A percentile compares a stretch with the other conserved stretches of the same genome.
Evolutionary conservation across 1,140 invertebrate species (phyloP).

Genomic region (Teleopsis dalmanni): DNA sequence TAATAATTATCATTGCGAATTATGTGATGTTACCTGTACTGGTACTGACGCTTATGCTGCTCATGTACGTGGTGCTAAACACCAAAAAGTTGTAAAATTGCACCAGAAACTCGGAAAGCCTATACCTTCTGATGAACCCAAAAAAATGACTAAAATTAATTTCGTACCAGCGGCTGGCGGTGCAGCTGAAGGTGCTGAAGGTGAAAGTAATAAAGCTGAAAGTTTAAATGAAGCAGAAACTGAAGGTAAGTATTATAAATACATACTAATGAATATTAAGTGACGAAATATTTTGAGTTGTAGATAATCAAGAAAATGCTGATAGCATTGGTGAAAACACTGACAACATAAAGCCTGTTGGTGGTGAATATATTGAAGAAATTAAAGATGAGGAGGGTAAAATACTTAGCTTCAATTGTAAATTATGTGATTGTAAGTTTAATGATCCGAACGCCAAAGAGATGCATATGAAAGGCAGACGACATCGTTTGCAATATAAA

Average conservation of each 20-base stretch:
- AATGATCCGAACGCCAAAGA: slow-evolving; percentile 99
- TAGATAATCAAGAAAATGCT: slow-evolving; percentile 49
- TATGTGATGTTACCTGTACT: slow-evolving; percentile 97
- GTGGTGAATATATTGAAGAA: slow-evolving; percentile 97
- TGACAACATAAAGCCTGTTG: slow-evolving; percentile 88
- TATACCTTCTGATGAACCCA: slow-evolving; percentile 91
- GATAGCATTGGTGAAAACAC: slow-evolving; percentile 52
- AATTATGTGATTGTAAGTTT: slow-evolving; percentile 97
- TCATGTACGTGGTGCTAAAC: slow-evolving; percentile 94
- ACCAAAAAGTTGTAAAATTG: slow-evolving; percentile 94
- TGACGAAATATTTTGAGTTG: background rate
- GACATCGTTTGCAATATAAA: slow-evolving; percentile 95
- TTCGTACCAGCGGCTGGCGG: slow-evolving; percentile 75
- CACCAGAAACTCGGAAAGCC: slow-evolving; percentile 96
- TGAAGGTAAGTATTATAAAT: background rate
- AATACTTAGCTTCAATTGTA: slow-evolving; percentile 93
- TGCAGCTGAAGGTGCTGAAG: slow-evolving; percentile 16
- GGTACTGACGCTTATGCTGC: slow-evolving; percentile 96
- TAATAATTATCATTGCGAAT: slow-evolving; percentile 73
- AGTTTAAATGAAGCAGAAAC: slow-evolving; percentile 21
- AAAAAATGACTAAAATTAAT: slow-evolving; percentile 79
- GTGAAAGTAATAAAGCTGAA: slow-evolving; percentile 9
- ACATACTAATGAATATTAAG: background rate
- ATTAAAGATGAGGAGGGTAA: slow-evolving; percentile 89
- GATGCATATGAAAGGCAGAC: slow-evolving; percentile 97